These are phyloP conservation scores for Elephantulus edwardii DNA, from an alignment of 2,113 vertebrate genomes.

Conservation along the genomic window DNA sequence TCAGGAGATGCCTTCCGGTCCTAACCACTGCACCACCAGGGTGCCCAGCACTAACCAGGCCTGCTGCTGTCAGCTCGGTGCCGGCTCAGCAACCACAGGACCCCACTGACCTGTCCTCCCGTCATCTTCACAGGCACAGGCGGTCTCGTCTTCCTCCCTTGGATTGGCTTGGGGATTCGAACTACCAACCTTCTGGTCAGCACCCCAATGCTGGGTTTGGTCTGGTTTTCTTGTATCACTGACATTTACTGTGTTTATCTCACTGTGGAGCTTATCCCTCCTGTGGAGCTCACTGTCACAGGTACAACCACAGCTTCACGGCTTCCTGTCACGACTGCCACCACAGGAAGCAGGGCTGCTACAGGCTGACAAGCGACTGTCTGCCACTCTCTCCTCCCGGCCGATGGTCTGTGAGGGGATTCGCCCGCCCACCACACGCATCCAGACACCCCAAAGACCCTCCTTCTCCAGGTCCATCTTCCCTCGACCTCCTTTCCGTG, in stretches of 20 bases:
- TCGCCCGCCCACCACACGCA: neutral
- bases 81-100: no score
- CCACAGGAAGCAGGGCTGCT: neutral
- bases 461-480: neutral
- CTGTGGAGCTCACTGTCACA: fast-evolving
- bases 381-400: fast-evolving
- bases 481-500: neutral
- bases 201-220: no score
- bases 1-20: neutral
- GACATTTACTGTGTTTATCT: no score
- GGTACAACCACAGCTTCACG: fast-evolving
- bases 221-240: no score
- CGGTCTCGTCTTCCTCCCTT: no score
- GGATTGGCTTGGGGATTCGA: no score
- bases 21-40: no score
- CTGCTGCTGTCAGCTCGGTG: no score
- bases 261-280: fast-evolving
- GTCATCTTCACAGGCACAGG: no score
- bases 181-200: no score
- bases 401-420: neutral
- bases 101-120: no score
- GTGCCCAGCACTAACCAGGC: no score
- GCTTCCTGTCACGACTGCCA: neutral
- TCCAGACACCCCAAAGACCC: neutral
- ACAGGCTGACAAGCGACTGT: fast-evolving